Base-by-base conservation (phyloP, 2,113 vertebrate species). In the Turdus rufiventris region DNA sequence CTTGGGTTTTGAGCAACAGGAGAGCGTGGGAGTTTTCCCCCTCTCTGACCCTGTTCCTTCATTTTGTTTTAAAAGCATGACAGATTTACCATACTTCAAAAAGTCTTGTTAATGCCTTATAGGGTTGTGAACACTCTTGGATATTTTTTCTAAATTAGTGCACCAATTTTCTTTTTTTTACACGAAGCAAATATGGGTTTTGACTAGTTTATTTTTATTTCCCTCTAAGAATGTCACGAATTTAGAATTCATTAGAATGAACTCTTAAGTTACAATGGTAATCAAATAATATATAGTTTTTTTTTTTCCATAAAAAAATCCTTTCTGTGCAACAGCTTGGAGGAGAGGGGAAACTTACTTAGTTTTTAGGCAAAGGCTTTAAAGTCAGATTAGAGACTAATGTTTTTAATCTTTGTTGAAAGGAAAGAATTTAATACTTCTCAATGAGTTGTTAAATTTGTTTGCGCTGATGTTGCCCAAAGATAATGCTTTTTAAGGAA, bases 221-320 rank as follows among this genome's bases (percentile, higher is more conserved):
- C 33, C 48, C 21, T 82, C 31, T 89, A 78, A 82, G 75, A 91
- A 70, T 70, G 33, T 47, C 14, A 84, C 90, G 34, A 62, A 61
- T 36, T 93, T 83, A 82, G 33, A 88, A 96, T 36, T 89, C 88
- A 86, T 84, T 78, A 57, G 56, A 88, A 83, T 84, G 58, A 85
- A 47, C 31, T 81, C 4, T 82, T 82, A 71, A 92, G 68, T 62
- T 93, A 91, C 53, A 83, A 66, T 38, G 2, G 14, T 48, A 82
- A 86, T 57, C 7, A 68, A 88, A 65, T 34, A 2, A 33, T 36
- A 26, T 10, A 65, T 21, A 50, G 5, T 8, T 58, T 53, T 38
- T 51, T 33, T 68, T 83, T 79, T 85, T 53, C 10, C 33, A 21
- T 33, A 51, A 51, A 51, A 63, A 16, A 12, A 7, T 13, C 5